Evolutionary conservation across 2,888 invertebrate genomes (phyloP), one percentile per base, ranked within the genome.

Genomic region (Saturnia japonica): DNA sequence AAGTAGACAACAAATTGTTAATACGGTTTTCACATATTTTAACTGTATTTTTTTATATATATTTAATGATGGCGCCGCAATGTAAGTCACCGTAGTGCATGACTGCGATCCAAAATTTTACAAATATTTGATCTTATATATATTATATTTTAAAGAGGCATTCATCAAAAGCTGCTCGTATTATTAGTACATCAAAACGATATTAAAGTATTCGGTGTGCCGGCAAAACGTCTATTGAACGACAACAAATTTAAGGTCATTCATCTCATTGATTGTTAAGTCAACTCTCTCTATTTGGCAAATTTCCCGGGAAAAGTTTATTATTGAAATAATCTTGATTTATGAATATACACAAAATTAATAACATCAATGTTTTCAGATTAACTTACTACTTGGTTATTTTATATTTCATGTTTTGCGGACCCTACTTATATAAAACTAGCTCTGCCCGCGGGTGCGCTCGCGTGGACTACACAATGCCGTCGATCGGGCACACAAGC

Each of bases 271-370:
- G 11, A 25, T 25, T 57, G 25, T 14, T 57, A 57, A 57, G 12
- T 57, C 25, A 57, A 12, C n/a, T n/a, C 12, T 25, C 57, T 57
- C 25, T 57, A 28, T 8, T 57, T 57, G 57, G 25, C 57, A 57
- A 57, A 28, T 25, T 25, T 57, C 28, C 25, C 25, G 28, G 25
- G 57, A 1, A 57, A 57, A 25, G 57, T 14, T 57, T 57, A 54
- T 54, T 54, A 54, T 54, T 54, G 54, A 54, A 54, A 54, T 54
- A 57, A 57, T 57, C 25, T 28, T 28, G 57, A 57, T 28, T 25
- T 14, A 57, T 57, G 57, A 14, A 16, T 57, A 1, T 25, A 25
- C 4, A 54, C 22, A 22, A 54, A 11, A 11, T 25, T 16, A 51
- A 16, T 7, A 4, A 51, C 47, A 2, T 51, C 16, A 34, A 34